A percentile compares a stretch with the other conserved stretches of the same genome.
These are phyloP conservation scores for Tichodroma muraria DNA, from an alignment of 2,113 vertebrate genomes.

Conservation along the genomic window DNA sequence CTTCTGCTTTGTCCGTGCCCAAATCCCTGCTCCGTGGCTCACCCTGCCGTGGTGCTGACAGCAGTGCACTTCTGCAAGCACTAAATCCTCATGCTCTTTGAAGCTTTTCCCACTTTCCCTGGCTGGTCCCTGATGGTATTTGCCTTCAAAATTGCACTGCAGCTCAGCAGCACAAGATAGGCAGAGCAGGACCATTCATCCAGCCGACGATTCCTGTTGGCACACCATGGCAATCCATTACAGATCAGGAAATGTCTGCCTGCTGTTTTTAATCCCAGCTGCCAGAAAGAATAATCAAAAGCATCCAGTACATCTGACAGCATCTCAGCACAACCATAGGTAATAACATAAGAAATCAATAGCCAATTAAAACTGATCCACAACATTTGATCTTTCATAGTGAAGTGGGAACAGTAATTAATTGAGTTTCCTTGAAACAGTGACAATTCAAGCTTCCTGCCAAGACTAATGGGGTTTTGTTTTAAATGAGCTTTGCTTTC, in stretches of 20 bases:
- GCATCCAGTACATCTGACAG: constrained; percentile 24
- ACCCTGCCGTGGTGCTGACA: background rate
- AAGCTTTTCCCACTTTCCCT: background rate
- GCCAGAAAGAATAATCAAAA: constrained; percentile 54
- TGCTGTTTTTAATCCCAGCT: constrained; percentile 49
- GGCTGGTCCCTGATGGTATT: background rate
- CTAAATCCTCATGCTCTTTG: background rate
- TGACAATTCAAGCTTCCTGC: constrained; percentile 48
- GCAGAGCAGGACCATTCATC: constrained; percentile 43
- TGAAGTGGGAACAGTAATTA: constrained; percentile 52
- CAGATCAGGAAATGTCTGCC: constrained; percentile 42
- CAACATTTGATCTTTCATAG: constrained; percentile 59
- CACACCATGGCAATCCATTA: constrained; percentile 35
- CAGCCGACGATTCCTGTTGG: constrained; percentile 20
- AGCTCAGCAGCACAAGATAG: background rate
- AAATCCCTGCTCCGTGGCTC: background rate
- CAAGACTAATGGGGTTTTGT: constrained; percentile 15
- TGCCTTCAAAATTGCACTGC: constrained; percentile 9
- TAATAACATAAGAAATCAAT: constrained; percentile 63
- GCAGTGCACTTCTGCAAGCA: background rate
- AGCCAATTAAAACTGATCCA: constrained; percentile 66
- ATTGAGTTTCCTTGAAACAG: constrained; percentile 33
- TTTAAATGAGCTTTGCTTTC: constrained; percentile 23
- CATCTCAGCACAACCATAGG: constrained; percentile 37
- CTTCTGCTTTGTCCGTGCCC: background rate